Conservation (phyloP, 2,113 vertebrate species). For the Spermophilus dauricus region DNA sequence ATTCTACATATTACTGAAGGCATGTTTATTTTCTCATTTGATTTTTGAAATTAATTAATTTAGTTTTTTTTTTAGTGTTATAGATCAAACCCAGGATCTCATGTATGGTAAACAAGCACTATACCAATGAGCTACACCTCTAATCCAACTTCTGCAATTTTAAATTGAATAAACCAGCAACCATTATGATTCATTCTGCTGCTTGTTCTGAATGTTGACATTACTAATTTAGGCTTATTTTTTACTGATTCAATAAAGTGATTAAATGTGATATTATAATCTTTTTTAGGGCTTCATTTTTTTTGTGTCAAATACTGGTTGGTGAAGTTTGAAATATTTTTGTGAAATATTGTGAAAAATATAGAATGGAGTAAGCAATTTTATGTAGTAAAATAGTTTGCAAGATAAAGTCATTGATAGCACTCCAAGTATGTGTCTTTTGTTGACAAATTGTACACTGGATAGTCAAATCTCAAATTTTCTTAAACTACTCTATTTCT, state of each 20-base stretch:
- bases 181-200: background rate
- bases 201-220: background rate
- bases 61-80: background rate
- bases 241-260: background rate
- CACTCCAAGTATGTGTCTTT: background rate
- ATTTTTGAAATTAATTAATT: background rate
- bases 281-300: background rate
- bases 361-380: background rate
- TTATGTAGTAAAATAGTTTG: conserved; percentile 26
- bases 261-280: background rate
- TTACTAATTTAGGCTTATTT: background rate
- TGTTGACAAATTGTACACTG: background rate
- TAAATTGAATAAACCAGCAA: background rate
- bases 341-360: background rate
- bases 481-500: background rate
- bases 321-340: background rate
- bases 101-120: background rate
- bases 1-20: background rate
- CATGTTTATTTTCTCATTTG: background rate
- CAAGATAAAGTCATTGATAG: background rate
- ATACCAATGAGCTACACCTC: rapidly evolving
- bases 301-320: conserved; percentile 2
- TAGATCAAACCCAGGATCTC: background rate
- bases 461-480: background rate
- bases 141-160: background rate